Evolutionary conservation across 2,113 vertebrate genomes (phyloP), one percentile per base, ranked within the genome.

Genomic region (Laticauda colubrina): DNA sequence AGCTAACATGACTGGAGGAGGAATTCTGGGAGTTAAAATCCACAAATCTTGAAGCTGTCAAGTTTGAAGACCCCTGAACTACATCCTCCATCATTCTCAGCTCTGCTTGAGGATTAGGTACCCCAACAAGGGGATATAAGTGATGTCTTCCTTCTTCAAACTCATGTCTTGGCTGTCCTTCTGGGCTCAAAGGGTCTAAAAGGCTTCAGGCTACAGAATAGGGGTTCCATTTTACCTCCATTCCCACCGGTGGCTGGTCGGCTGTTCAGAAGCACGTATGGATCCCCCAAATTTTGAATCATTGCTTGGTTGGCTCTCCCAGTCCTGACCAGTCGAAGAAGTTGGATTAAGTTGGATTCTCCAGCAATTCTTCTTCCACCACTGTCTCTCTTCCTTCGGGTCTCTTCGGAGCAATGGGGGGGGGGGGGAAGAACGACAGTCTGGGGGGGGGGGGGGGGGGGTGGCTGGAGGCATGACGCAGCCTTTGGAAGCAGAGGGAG

Each of bases 371-470:
- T 45, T 26, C 43, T 20, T 48, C 43, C 43, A 9, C 48, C 48
- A 0, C 8, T 10, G 9, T 23, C 85, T 24, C 43, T 86, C 43
- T 43, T 2, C 43, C 43, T 24, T 48, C 20, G 85, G 43, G 48
- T 4, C n/a, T 39, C 69, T 34, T 75, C 14, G 69, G n/a, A 75
- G 69, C 69, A 34, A 43, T 43, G 7, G 1, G 2, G 4, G 45
- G 0, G 45, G 4, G 45, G 45, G 5, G 43, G 43, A 3, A 3
- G 2, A 43, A 43, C 4, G 45, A 7, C 0, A 7, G 6, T 7
- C 48, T n/a, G n/a, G 1, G 48, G 6, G 48, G 1, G 48, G 18
- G 81, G 34, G 0, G 85, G 3, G 24, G 24, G 23, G 85, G 24
- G 23, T 24, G 21, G 24, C 45, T 51, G 23, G 45, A 24, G 85